Percentiles rank a stretch among this genome's conserved stretches.
Evolutionary conservation across 2,888 invertebrate genomes (phyloP).

Genomic region (Tiphia femorata): DNA sequence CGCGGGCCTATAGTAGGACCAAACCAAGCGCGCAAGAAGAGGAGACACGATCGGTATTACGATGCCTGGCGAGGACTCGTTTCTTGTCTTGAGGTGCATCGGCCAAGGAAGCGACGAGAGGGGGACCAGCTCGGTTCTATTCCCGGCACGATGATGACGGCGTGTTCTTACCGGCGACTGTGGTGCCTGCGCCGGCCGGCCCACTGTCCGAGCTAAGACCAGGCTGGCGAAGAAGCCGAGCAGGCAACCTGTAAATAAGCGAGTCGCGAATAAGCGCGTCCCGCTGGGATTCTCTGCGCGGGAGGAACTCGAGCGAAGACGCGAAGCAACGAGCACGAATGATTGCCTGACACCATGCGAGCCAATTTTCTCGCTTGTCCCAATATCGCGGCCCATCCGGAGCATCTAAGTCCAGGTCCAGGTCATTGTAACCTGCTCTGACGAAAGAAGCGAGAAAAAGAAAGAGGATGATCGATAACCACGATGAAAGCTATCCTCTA

Average conservation of each 20-base stretch:
- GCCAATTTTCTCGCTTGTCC: no score
- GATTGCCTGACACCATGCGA: no score
- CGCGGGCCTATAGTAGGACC: constrained; percentile 14
- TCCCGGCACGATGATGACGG: constrained; percentile 40
- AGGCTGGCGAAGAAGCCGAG: constrained; percentile 30
- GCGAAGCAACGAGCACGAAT: no score
- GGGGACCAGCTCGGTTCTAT: no score
- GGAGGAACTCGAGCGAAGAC: no score
- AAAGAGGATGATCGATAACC: not conserved
- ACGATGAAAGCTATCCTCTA: not conserved
- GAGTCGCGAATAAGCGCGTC: no score
- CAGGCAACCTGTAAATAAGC: no score
- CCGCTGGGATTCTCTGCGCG: no score
- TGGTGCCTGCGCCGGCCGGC: constrained; percentile 9
- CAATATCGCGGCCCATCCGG: no score
- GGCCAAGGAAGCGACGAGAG: constrained; percentile 34
- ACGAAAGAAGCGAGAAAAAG: not conserved
- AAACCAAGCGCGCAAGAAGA: constrained; percentile 18
- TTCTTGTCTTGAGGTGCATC: constrained; percentile 37
- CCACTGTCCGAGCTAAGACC: no score
- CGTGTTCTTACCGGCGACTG: constrained; percentile 27
- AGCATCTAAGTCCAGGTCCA: no score
- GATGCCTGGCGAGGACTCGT: constrained; percentile 32
- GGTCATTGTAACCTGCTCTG: no score
- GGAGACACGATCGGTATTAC: constrained; percentile 30